Percentiles rank a stretch among this genome's conserved stretches.
Conservation (phyloP, 2,113 vertebrate genomes). For the Halcyon malimbica region DNA sequence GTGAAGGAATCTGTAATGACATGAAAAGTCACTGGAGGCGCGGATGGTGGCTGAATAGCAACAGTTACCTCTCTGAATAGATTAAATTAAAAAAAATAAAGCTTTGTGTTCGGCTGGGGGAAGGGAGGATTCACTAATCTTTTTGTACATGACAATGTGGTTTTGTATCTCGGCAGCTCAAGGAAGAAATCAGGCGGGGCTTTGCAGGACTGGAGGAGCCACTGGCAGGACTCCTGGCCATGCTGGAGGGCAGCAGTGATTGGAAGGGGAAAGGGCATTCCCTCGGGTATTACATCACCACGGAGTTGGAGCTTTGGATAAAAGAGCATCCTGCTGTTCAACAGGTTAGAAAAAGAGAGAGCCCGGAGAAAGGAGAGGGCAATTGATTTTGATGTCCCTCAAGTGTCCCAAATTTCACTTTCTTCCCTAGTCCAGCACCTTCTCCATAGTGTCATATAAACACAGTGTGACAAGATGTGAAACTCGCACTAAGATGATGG, state of each 20-base stretch:
- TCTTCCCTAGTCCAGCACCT: background rate
- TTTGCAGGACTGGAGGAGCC: constrained; percentile 60
- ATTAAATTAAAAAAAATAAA: constrained; percentile 61
- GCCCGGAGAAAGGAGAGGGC: background rate
- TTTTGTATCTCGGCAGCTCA: constrained; percentile 69
- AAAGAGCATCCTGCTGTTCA: constrained; percentile 24
- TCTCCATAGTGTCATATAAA: background rate
- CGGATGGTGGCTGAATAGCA: constrained; percentile 66
- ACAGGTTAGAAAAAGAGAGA: constrained; percentile 61
- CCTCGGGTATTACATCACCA: constrained; percentile 40
- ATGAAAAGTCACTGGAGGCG: constrained; percentile 64
- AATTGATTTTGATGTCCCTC: background rate
- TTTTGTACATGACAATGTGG: constrained; percentile 39
- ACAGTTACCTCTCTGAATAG: constrained; percentile 75
- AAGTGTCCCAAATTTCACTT: background rate
- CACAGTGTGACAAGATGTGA: background rate
- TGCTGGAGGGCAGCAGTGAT: constrained; percentile 40
- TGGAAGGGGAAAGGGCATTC: constrained; percentile 21
- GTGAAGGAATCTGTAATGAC: constrained; percentile 69
- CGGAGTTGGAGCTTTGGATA: constrained; percentile 58
- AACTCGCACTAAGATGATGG: background rate
- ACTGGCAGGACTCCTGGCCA: constrained; percentile 42
- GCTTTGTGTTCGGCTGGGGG: constrained; percentile 23
- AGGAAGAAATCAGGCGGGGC: constrained; percentile 57
- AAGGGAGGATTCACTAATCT: constrained; percentile 42